Evolutionary conservation across 2,888 invertebrate species (phyloP).

Genomic region (Melipona beecheii): DNA sequence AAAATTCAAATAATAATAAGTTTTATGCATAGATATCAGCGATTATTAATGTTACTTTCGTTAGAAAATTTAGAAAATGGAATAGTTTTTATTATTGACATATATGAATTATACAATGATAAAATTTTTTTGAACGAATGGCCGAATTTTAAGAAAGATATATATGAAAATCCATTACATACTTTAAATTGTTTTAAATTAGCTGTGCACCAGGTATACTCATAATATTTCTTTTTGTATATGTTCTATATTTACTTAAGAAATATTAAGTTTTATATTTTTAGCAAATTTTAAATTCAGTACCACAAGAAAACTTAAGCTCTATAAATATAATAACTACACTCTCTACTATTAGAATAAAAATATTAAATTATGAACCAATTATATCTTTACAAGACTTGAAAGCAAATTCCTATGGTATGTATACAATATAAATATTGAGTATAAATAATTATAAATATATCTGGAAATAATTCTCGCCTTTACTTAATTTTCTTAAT

Average conservation of each 20-base stretch:
- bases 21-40: conserved; percentile 85
- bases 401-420: conserved; percentile 90
- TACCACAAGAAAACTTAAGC: conserved; percentile 80
- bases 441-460: conserved; percentile 1
- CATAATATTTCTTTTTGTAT: neutral
- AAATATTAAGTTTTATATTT: conserved; percentile 57
- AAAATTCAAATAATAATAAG: conserved; percentile 86
- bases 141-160: conserved; percentile 88
- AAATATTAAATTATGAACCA: conserved; percentile 88
- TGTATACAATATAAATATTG: conserved; percentile 68
- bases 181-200: conserved; percentile 90
- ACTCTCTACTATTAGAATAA: conserved; percentile 85
- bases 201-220: conserved; percentile 90
- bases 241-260: neutral
- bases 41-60: conserved; percentile 83
- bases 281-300: conserved; percentile 84
- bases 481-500: conserved; percentile 24
- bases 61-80: conserved; percentile 87
- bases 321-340: conserved; percentile 45
- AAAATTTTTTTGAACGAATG: conserved; percentile 86
- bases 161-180: conserved; percentile 88
- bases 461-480: neutral
- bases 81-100: conserved; percentile 86
- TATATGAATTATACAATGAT: conserved; percentile 86
- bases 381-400: conserved; percentile 88